Base-by-base conservation (phyloP, 2,797 vertebrate species). In the Artibeus jamaicensis region DNA sequence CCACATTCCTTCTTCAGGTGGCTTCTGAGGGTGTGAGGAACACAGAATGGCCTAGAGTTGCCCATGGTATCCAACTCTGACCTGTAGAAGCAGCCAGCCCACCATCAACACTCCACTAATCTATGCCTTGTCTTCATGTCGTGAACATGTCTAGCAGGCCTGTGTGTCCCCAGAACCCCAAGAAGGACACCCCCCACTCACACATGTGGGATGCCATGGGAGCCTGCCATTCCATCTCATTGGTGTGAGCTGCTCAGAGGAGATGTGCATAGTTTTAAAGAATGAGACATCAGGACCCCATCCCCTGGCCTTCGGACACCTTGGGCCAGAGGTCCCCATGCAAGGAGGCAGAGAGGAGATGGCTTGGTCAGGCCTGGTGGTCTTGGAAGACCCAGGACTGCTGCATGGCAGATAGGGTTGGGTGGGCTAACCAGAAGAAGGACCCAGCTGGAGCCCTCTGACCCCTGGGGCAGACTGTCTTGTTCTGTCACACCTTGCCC, bases 31-130 rank as follows among this genome's bases (percentile, higher is more conserved):
- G 3, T 3, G 5, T 19, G 67, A 37, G 12, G 50, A 37, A 34
- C 2, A 3, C 1, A 2, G 22, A 32, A 37, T 3, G 65, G 22
- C 9, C 19, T 15, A 11, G 62, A 9, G 83, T 57, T 3, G 3
- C 44, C n/a, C 21, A 12, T 0, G 1, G 24, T 22, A 5, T 39
- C 8, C 4, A 26, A 32, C 32, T 24, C 37, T 46, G 46, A 37
- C 8, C n/a, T 32, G 26, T 24, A 4, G 19, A n/a, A 48, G 29
- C 8, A 2, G 81, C 22, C 5, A 29, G 10, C 22, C 24, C 15
- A 0, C 0, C 3, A 3, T 5, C 1, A 21, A 16, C 0, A 2
- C 12, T 32, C 9, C n/a, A 6, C 10, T 3, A 6, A 2, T 19
- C 55, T 21, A 29, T 46, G 24, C 16, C 11, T 70, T 34, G 32